Conservation (phyloP, 2,113 vertebrate species). For the Desmodus rotundus region DNA sequence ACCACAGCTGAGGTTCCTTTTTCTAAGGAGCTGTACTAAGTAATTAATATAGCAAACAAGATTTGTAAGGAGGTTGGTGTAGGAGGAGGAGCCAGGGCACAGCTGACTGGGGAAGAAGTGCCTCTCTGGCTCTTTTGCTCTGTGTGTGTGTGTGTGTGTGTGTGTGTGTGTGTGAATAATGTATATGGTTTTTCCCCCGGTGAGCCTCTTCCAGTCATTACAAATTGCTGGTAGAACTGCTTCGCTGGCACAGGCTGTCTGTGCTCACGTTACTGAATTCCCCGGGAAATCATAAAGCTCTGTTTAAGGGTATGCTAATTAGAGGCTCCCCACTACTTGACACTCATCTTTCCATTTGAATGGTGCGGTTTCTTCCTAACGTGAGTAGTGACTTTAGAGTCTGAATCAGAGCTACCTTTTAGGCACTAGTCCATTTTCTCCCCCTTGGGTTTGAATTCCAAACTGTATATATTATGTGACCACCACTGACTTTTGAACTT, state of each 20-base stretch:
- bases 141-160: background rate
- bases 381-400: background rate
- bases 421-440: background rate
- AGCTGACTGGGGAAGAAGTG: background rate
- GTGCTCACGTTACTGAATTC: background rate
- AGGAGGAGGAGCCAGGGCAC: background rate
- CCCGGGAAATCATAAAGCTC: background rate
- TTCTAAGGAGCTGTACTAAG: background rate
- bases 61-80: background rate
- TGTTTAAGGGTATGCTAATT: background rate
- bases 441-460: background rate
- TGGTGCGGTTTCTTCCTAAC: background rate
- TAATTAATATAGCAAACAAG: background rate
- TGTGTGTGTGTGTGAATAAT: background rate
- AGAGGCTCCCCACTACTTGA: background rate
- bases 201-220: background rate
- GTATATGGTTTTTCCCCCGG: background rate
- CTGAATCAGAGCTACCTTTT: background rate
- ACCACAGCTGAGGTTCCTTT: background rate
- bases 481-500: background rate
- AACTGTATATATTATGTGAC: background rate
- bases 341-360: background rate
- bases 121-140: background rate
- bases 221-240: background rate
- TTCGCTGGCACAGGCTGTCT: background rate